These are phyloP conservation scores for Zeuzera pyrina DNA, from an alignment of 2,888 invertebrate species.

Conservation along the genomic window DNA sequence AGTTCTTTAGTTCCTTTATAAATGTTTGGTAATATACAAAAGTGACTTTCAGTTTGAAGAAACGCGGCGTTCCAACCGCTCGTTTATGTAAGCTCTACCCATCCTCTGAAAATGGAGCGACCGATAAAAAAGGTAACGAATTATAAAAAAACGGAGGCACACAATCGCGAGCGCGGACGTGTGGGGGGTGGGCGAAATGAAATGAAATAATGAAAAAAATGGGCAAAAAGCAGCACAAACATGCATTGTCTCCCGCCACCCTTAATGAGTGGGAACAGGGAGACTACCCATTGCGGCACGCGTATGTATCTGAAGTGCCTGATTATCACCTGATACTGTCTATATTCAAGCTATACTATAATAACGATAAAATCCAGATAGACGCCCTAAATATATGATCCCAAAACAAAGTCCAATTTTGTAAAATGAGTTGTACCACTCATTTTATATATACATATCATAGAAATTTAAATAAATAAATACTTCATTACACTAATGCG, in stretches of 20 bases:
- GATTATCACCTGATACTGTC: slow-evolving; percentile 69
- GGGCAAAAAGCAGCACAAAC: slow-evolving; percentile 73
- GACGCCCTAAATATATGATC: no score
- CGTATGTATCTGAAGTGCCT: slow-evolving; percentile 59
- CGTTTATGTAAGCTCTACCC: slow-evolving; percentile 42
- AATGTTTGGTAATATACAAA: neutral
- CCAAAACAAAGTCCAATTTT: no score
- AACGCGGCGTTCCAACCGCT: slow-evolving; percentile 27
- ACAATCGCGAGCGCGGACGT: slow-evolving; percentile 71
- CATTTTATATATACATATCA: no score
- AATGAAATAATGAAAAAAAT: slow-evolving; percentile 74
- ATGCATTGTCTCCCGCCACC: slow-evolving; percentile 67
- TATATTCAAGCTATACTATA: slow-evolving; percentile 14
- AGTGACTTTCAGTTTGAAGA: neutral
- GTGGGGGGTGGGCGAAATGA: slow-evolving; percentile 71
- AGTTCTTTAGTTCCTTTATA: no score
- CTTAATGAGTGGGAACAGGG: slow-evolving; percentile 57
- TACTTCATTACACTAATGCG: no score
- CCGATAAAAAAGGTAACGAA: slow-evolving; percentile 74
- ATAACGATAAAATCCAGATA: no score
- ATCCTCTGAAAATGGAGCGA: slow-evolving; percentile 71
- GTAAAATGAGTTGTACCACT: no score
- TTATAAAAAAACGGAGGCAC: slow-evolving; percentile 70
- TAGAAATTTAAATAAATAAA: no score
- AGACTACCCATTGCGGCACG: slow-evolving; percentile 27